Evolutionary conservation across 37 sponge, comb jelly and placozoan genomes (phyloP).

Genomic region (Oscarella lobularis): DNA sequence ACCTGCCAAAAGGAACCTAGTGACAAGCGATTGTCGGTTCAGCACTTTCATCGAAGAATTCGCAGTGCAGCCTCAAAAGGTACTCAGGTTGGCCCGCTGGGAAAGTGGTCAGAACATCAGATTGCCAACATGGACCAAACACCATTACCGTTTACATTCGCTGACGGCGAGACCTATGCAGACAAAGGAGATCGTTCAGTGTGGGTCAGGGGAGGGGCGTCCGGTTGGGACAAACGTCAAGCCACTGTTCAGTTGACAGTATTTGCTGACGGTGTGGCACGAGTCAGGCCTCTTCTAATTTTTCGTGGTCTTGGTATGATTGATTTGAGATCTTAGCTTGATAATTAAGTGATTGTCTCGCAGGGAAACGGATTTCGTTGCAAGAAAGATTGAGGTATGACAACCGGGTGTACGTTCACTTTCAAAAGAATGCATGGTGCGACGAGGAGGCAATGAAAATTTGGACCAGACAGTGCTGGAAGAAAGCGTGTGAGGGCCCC

Average conservation of each 20-base stretch:
- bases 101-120: too few species aligned
- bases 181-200: slow-evolving; percentile 1
- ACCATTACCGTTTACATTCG: not conserved
- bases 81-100: too few species aligned
- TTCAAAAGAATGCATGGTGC: not conserved
- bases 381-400: not conserved
- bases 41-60: too few species aligned
- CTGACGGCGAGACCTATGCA: not conserved
- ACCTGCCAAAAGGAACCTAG: too few species aligned
- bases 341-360: too few species aligned
- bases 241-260: not conserved
- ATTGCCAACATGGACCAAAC: too few species aligned
- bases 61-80: too few species aligned
- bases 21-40: too few species aligned
- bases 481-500: not conserved
- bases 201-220: not conserved
- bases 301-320: too few species aligned
- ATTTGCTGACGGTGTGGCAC: not conserved
- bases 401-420: not conserved
- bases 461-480: not conserved
- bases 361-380: not conserved
- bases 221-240: not conserved
- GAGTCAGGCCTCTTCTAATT: not conserved
- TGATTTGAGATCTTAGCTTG: too few species aligned
- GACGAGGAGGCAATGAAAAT: not conserved